Base-by-base conservation (phyloP, 64 coral and sea anemone genomes). In the Exaiptasia diaphana region DNA sequence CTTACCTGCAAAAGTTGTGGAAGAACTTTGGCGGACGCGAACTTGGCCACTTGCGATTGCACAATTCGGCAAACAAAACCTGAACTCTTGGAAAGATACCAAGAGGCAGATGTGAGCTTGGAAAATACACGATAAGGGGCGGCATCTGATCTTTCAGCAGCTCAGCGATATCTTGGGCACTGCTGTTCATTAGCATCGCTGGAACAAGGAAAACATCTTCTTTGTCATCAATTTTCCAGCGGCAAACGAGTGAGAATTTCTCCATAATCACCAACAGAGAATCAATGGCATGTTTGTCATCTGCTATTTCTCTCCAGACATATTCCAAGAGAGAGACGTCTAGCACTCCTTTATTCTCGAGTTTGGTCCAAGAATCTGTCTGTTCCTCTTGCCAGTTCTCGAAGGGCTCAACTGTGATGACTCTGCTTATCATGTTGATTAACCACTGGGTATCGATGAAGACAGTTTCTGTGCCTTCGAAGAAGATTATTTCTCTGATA, bases 371-470 rank as follows among this genome's bases (percentile, higher is more conserved):
- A 10, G 38, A n/a, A 9, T 43, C 31, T 3, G 3, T 2, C 21
- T 59, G 27, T 32, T 36, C 29, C 6, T 20, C 23, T 5, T 80
- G 10, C 41, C 58, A 31, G n/a, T 41, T 3, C 7, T 89, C 49
- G 29, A 17, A 21, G 15, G 76, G 86, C 35, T 73, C 21, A 3
- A 89, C 52, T 34, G 86, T 81, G 26, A 89, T 89, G 0, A 89
- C 75, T 21, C 40, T 58, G 14, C 71, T 79, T 4, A 89, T 63
- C 10, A 89, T 31, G 24, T 89, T 74, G 45, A 81, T 36, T 17
- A 89, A 18, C 86, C 86, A 89, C 30, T 80, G 86, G 12, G 52
- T 34, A 35, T 88, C 64, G 29, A 88, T 42, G 39, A 88, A 4
- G 17, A 88, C 43, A 31, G 76, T 31, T 18, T 74, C 4, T 38